Evolutionary conservation across 2,113 vertebrate species (phyloP).

Genomic region (Eudyptes chrysolophus): DNA sequence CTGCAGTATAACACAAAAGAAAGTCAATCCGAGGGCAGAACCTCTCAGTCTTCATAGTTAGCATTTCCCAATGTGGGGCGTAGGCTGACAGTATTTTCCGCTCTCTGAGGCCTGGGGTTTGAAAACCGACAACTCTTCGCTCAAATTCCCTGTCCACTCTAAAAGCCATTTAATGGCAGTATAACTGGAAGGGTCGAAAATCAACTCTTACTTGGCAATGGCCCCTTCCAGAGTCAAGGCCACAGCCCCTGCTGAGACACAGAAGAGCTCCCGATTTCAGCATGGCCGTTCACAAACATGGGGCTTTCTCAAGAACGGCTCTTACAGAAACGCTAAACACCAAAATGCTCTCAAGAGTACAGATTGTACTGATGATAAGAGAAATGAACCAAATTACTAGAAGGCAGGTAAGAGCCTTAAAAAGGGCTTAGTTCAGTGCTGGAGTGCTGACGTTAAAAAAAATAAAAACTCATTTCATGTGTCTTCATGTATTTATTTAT

Average conservation of each 20-base stretch:
- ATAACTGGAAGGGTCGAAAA: not conserved
- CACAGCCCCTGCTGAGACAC: not conserved
- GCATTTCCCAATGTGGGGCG: rapidly evolving
- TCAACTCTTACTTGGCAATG: not conserved
- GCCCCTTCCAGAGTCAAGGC: not conserved
- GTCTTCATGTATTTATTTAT: not conserved
- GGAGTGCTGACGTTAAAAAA: not conserved
- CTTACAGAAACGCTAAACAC: not conserved
- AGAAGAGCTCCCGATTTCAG: not conserved
- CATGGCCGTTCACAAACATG: rapidly evolving
- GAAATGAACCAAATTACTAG: not conserved
- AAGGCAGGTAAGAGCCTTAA: not conserved
- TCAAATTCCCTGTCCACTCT: not conserved
- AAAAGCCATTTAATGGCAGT: not conserved
- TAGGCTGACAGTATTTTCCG: not conserved
- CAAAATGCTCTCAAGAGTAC: not conserved
- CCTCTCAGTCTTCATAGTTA: not conserved
- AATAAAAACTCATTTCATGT: not conserved
- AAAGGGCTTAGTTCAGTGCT: not conserved
- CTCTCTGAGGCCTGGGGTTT: not conserved
- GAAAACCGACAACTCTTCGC: not conserved
- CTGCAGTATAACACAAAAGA: not conserved
- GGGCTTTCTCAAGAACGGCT: not conserved
- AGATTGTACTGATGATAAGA: not conserved
- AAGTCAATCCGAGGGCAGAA: not conserved